These are phyloP conservation scores for Chalcis sispes DNA, from an alignment of 2,888 invertebrate species.

Conservation along the genomic window DNA sequence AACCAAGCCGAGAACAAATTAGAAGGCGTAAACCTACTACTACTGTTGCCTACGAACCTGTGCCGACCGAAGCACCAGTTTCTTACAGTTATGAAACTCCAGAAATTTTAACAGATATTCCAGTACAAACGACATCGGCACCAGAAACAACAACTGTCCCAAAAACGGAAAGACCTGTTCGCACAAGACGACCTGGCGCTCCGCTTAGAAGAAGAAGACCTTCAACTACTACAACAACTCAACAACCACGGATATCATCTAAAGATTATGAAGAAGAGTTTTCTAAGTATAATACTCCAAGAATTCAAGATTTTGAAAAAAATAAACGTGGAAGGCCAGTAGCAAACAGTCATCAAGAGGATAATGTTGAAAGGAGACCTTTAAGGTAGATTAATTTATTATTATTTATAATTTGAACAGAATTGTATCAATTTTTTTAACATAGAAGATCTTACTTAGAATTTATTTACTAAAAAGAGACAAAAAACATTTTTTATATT, in stretches of 20 bases:
- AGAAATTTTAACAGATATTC: constrained; percentile 63
- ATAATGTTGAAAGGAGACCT: constrained; percentile 59
- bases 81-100: constrained; percentile 54
- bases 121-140: constrained; percentile 64
- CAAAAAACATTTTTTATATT: not conserved
- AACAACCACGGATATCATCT: constrained; percentile 55
- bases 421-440: not conserved
- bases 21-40: constrained; percentile 66
- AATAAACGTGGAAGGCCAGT: constrained; percentile 64
- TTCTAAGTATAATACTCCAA: constrained; percentile 63
- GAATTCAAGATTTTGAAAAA: constrained; percentile 60
- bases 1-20: constrained; percentile 63
- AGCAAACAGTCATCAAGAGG: constrained; percentile 59
- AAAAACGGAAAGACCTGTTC: constrained; percentile 59
- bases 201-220: constrained; percentile 65
- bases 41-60: constrained; percentile 53
- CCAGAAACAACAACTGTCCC: constrained; percentile 61
- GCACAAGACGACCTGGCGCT: constrained; percentile 64
- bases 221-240: constrained; percentile 63
- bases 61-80: constrained; percentile 60
- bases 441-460: not conserved
- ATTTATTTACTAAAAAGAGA: not conserved
- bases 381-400: constrained; percentile 42
- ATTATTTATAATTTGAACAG: not conserved
- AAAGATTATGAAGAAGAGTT: constrained; percentile 59